Conservation (phyloP, 2,113 vertebrate species). For the Ptychochromis oligacanthus region DNA sequence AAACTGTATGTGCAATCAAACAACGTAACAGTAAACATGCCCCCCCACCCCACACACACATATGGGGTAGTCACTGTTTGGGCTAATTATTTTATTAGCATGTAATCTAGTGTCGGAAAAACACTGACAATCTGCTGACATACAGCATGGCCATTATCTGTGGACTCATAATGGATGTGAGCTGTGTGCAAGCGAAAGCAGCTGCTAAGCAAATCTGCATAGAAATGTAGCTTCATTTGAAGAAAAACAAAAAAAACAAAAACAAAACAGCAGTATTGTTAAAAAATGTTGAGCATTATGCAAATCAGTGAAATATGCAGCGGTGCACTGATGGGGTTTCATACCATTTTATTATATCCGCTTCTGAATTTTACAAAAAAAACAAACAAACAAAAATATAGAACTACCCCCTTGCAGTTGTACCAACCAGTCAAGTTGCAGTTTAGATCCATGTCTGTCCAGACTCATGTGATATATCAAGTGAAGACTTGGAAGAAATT, state of each 20-base stretch:
- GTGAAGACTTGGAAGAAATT: background rate
- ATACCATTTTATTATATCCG: background rate
- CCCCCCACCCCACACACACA: background rate
- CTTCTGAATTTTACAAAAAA: background rate
- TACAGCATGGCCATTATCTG: background rate
- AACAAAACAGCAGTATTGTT: background rate
- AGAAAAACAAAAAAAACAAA: no score
- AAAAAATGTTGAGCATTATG: background rate
- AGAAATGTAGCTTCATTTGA: background rate
- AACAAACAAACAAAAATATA: background rate
- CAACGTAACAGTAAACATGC: conserved; percentile 28
- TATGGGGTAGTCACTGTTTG: conserved; percentile 6
- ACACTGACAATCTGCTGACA: background rate
- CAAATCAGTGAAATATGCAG: background rate
- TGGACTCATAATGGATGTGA: background rate
- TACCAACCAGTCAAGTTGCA: background rate
- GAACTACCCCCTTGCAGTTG: background rate
- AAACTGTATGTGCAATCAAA: conserved; percentile 39
- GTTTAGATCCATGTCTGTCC: background rate
- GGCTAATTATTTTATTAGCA: conserved; percentile 42
- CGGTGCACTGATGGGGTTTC: background rate
- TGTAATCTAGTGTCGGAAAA: conserved; percentile 8
- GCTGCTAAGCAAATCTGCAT: background rate
- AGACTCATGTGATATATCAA: background rate
- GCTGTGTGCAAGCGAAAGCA: background rate